Conservation (phyloP, 2,888 invertebrate species). For the Lucinisca nassula region DNA sequence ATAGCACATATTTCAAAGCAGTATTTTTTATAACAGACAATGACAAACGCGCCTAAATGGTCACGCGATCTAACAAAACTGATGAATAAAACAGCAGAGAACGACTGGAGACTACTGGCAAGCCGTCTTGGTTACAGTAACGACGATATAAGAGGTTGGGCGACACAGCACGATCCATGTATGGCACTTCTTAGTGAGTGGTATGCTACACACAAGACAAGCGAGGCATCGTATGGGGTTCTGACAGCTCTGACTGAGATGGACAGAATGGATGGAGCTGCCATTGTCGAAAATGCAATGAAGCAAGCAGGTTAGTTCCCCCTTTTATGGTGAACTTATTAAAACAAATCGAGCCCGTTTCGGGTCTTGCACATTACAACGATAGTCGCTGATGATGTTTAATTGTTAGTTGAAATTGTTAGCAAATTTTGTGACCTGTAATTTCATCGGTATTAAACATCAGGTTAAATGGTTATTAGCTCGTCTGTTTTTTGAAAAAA, state of each 20-base stretch:
- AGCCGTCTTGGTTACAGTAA: conserved; percentile 85
- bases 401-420: no score
- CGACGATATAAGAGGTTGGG: conserved; percentile 86
- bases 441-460: no score
- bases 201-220: conserved; percentile 85
- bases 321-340: no score
- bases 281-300: conserved; percentile 85
- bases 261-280: conserved; percentile 82
- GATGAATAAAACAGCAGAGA: conserved; percentile 80
- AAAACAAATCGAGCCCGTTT: no score
- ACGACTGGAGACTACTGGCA: conserved; percentile 86
- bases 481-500: no score
- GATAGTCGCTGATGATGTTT: no score
- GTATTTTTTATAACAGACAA: conserved; percentile 76
- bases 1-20: no score
- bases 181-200: conserved; percentile 86
- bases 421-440: no score
- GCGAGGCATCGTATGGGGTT: conserved; percentile 82
- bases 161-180: conserved; percentile 85
- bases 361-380: no score
- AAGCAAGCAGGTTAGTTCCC: conserved; percentile 81
- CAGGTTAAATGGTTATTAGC: no score
- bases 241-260: conserved; percentile 84
- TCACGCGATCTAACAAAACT: conserved; percentile 84
- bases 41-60: conserved; percentile 86